Percentiles rank a stretch among this genome's conserved stretches.
Conservation (phyloP, 2,113 vertebrate species). For the Megalops atlanticus region DNA sequence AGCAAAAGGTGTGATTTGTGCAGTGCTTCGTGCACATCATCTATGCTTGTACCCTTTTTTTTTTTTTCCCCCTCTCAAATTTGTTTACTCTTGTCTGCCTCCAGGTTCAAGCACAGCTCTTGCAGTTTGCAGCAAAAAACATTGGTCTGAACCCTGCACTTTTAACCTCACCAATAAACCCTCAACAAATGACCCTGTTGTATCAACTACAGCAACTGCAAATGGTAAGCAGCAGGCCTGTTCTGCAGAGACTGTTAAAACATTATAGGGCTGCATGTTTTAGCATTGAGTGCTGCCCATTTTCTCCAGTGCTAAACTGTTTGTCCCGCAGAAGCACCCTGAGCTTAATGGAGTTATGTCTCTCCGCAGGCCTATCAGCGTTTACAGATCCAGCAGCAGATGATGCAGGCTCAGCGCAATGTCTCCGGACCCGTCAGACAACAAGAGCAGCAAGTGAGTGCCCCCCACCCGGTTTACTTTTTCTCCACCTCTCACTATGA, state of each 20-base stretch:
- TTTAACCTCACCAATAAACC: slow-evolving; percentile 99
- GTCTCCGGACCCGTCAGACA: slow-evolving; percentile 98
- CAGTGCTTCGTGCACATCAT: too few relatives aligned
- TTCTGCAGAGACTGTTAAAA: too few relatives aligned
- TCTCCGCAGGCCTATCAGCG: slow-evolving; percentile 90
- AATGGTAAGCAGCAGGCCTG: slow-evolving; percentile 82
- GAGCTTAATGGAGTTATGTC: background rate
- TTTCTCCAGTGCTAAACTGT: background rate
- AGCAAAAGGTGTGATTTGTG: too few relatives aligned
- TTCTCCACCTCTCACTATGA: too few relatives aligned
- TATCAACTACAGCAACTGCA: slow-evolving; percentile 99
- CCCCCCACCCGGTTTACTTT: background rate
- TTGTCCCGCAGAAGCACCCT: background rate
- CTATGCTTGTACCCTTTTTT: background rate
- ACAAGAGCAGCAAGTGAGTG: slow-evolving; percentile 98
- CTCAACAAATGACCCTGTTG: slow-evolving; percentile 99
- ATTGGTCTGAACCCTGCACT: slow-evolving; percentile 99
- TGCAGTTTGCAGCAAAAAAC: slow-evolving; percentile 99
- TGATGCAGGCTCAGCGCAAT: slow-evolving; percentile 99
- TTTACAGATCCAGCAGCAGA: slow-evolving; percentile 99
- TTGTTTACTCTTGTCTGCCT: slow-evolving; percentile 31
- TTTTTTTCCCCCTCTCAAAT: background rate
- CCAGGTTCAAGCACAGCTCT: slow-evolving; percentile 99
- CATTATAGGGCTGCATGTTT: too few relatives aligned
- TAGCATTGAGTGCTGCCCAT: background rate